Evolutionary conservation across 2,888 invertebrate species (phyloP).

Genomic region (Ormyrus rosae): DNA sequence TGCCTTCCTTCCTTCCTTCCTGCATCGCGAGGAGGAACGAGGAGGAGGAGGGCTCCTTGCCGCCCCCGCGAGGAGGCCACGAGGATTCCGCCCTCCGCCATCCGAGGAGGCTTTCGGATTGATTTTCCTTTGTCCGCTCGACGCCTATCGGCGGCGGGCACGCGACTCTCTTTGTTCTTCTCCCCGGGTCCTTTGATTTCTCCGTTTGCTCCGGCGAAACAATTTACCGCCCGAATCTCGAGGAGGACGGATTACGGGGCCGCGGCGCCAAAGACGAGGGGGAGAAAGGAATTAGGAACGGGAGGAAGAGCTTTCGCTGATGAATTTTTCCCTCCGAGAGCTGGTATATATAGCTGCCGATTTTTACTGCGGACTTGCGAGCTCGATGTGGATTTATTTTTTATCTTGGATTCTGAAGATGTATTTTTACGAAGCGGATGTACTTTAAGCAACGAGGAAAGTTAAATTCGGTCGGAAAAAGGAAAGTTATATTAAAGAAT

Average conservation of each 20-base stretch:
- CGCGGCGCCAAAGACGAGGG: neutral
- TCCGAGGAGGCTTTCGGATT: slow-evolving; percentile 12
- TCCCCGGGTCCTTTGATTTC: slow-evolving; percentile 47
- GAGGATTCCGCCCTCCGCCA: no score
- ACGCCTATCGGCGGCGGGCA: slow-evolving; percentile 21
- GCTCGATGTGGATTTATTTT: neutral
- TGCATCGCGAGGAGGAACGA: neutral
- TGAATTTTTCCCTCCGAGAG: no score
- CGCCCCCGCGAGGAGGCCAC: neutral
- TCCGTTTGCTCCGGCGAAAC: slow-evolving; percentile 46
- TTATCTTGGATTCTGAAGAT: neutral
- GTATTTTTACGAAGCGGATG: no score
- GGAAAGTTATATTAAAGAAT: no score
- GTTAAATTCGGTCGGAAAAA: no score
- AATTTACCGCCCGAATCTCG: slow-evolving; percentile 48
- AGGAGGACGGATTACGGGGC: neutral
- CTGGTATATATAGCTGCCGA: neutral
- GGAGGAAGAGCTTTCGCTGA: neutral
- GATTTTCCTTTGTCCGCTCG: slow-evolving; percentile 49
- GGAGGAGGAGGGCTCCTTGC: slow-evolving; percentile 34
- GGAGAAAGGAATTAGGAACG: slow-evolving; percentile 14
- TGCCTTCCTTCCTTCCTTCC: slow-evolving; percentile 27
- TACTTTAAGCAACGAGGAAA: no score
- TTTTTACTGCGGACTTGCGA: slow-evolving; percentile 29
- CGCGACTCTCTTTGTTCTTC: slow-evolving; percentile 42